phyloP scores from a whole-genome alignment of 2,888 invertebrate species.

The Thereva unica region DNA sequence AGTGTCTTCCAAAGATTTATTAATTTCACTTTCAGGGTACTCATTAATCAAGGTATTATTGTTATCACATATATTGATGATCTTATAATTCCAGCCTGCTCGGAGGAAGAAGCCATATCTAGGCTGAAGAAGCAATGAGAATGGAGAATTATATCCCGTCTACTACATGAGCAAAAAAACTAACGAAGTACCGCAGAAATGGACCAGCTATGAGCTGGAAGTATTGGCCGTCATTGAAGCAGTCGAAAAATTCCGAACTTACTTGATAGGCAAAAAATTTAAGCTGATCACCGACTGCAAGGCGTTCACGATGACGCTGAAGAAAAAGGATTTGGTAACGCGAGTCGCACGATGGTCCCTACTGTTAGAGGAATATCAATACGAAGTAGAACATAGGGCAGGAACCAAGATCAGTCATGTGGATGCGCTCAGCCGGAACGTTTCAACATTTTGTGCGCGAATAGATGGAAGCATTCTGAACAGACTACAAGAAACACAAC shows the following conservation, averaged over 20 bases:
- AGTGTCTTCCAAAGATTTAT: too few relatives aligned
- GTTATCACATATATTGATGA: too few relatives aligned
- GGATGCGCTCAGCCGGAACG: conserved; percentile 38
- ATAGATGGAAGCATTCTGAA: not conserved
- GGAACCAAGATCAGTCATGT: not conserved
- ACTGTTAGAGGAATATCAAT: conserved; percentile 1
- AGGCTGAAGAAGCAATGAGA: too few relatives aligned
- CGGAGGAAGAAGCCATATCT: too few relatives aligned
- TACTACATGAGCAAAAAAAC: conserved; percentile 45
- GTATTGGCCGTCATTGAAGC: conserved; percentile 31
- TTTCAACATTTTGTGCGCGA: not conserved
- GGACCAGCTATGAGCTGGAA: conserved; percentile 35
- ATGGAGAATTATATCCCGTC: too few relatives aligned
- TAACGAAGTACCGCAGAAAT: conserved; percentile 45
- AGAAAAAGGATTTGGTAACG: conserved; percentile 40
- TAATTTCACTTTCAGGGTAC: too few relatives aligned
- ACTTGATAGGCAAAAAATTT: conserved; percentile 38
- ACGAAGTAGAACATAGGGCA: not conserved
- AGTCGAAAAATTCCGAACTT: not conserved
- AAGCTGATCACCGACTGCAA: conserved; percentile 42
- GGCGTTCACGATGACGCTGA: conserved; percentile 40
- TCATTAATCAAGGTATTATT: too few relatives aligned
- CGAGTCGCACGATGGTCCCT: conserved; percentile 43
- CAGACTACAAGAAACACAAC: conserved; percentile 6
- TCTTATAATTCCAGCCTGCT: too few relatives aligned